Evolutionary conservation across 2,113 vertebrate genomes (phyloP), one percentile per base, ranked within the genome.

Genomic region (Indicator indicator): DNA sequence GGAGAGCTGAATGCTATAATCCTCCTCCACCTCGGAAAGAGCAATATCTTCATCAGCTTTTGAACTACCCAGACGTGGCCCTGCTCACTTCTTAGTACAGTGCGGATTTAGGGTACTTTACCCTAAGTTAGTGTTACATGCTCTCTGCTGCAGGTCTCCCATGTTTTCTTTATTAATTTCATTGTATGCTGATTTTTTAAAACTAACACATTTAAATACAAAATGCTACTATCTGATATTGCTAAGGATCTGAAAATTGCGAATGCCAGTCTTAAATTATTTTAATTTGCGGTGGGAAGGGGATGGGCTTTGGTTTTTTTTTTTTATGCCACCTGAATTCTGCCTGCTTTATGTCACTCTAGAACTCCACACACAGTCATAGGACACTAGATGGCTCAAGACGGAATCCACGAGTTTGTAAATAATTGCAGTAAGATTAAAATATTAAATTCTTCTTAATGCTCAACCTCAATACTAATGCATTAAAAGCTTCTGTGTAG

Each of bases 271-370:
- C 17, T 71, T 56, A 55, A 83, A 79, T 46, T 24, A 46, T 68
- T 89, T 71, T n/a, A n/a, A 69, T 42, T 93, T 58, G 23, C 19
- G 8, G 24, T 80, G 18, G 50, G 36, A 65, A 81, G 20, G 6
- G 38, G 24, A 5, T 84, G 21, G 11, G 16, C 1, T 32, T 70
- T 63, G 56, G n/a, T 2, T 0, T 1, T 30, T 28, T 28, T 36
- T 36, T 58, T 64, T 81, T 11, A 55, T 6, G 12, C 30, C 58
- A 74, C 27, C 55, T 89, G 32, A 84, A 81, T 75, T 78, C 30
- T 71, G 21, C 12, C 46, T 81, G 56, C 46, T 67, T 92, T 82
- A 48, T 27, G 8, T 33, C 54, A 72, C 28, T 88, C 33, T 33
- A 9, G 42, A 82, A 55, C 9, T 83, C 65, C 16, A 24, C 15